Base-by-base conservation (phyloP, 2,113 vertebrate species). In the Edolisoma coerulescens region DNA sequence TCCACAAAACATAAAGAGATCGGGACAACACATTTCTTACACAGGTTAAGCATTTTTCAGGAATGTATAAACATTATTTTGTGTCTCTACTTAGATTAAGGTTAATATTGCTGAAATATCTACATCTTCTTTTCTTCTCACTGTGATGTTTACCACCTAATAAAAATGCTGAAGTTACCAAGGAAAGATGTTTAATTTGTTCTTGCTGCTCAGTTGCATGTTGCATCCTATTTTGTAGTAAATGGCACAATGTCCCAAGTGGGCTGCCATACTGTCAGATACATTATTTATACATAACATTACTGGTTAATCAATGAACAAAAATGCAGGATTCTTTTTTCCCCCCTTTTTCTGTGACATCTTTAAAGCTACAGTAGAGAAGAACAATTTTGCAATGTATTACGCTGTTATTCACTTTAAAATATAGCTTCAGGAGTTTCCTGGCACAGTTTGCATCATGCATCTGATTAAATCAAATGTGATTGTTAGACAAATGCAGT, bases 271-370 rank as follows among this genome's bases (percentile, higher is more conserved):
- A 98, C 97, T 98, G 98, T 98, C 98, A 98, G 96, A 97, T 98
- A 96, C 98, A 98, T 98, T 98, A 98, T 98, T 98, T 98, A 98
- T 98, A 98, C 97, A 98, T 98, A 98, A 97, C 98, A 98, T 98
- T 98, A 98, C 98, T 98, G 97, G 96, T 97, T 98, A 98, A 98
- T 98, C 98, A 98, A 98, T 98, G 98, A 97, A 98, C 97, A 97
- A 96, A 98, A 98, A 97, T 49, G 69, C 94, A 97, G 68, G 87
- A 96, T 44, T 91, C 95, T 97, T 97, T 95, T 54, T 9, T 13
- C 19, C n/a, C n/a, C 17, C 17, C 35, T 81, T 95, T 96, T 92
- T 56, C 85, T 63, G 80, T 81, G 89, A 95, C 89, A 93, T 93
- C 97, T 98, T 98, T 98, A 98, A 98, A 98, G 97, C 89, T 95